phyloP scores from a whole-genome alignment of 2,888 invertebrate species.

The Nasonovia ribisnigri region DNA sequence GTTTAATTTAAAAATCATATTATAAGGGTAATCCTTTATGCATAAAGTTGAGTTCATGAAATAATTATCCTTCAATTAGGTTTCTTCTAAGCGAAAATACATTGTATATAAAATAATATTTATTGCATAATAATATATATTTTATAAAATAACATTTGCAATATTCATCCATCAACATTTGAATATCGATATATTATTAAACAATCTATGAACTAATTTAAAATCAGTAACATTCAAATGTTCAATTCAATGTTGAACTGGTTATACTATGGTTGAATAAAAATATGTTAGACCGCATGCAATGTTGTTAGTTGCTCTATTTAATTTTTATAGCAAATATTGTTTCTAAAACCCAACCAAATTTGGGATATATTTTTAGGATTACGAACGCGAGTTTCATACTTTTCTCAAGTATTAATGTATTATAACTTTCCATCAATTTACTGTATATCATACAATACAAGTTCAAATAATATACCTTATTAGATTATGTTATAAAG shows the following conservation, averaged over 20 bases:
- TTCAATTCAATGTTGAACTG: neutral
- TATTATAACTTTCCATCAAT: neutral
- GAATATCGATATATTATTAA: neutral
- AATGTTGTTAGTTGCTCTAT: neutral
- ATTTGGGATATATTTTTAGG: neutral
- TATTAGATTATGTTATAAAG: neutral
- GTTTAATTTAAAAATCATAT: neutral
- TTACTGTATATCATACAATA: neutral
- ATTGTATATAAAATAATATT: neutral
- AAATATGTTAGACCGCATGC: neutral
- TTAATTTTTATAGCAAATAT: neutral
- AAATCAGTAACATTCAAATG: neutral
- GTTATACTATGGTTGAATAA: neutral
- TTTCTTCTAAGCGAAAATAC: neutral
- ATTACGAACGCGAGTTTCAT: neutral
- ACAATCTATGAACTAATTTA: neutral
- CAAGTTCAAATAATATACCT: neutral
- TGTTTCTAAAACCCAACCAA: neutral
- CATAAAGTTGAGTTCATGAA: neutral
- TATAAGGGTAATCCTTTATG: neutral
- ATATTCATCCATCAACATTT: neutral
- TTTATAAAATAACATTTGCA: neutral
- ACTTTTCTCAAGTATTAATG: neutral
- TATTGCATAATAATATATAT: too few relatives aligned
- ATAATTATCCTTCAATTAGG: neutral